Evolutionary conservation across 2,797 vertebrate genomes (phyloP).

Genomic region (Chrysocyon brachyurus): DNA sequence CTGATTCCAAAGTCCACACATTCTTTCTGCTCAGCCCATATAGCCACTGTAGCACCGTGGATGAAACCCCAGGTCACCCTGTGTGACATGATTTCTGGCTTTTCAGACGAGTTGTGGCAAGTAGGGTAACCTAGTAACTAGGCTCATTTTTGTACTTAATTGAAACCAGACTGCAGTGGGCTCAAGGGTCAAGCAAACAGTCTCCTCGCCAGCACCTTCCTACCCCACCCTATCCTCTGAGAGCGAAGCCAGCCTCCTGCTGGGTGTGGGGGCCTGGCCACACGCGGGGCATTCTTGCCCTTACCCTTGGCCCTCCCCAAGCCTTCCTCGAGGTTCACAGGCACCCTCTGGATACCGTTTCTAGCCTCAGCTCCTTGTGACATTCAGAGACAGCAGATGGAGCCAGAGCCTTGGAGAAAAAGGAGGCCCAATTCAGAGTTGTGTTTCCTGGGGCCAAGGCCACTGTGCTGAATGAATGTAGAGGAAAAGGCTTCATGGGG

Average conservation of each 20-base stretch:
- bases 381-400: slow-evolving; percentile 91
- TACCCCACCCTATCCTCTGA: neutral
- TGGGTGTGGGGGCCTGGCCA: neutral
- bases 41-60: neutral
- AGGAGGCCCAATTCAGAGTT: slow-evolving; percentile 74
- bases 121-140: slow-evolving; percentile 65
- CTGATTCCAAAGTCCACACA: neutral
- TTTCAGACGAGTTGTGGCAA: slow-evolving; percentile 38
- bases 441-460: slow-evolving; percentile 71
- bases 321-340: neutral
- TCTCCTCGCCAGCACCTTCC: neutral
- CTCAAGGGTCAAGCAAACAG: slow-evolving; percentile 75
- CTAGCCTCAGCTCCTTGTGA: slow-evolving; percentile 81
- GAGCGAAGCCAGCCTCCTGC: neutral
- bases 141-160: slow-evolving; percentile 67
- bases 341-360: neutral
- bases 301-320: neutral
- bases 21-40: neutral
- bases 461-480: neutral
- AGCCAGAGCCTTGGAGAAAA: slow-evolving; percentile 90
- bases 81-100: slow-evolving; percentile 52
- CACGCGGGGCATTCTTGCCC: neutral
- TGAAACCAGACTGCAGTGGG: slow-evolving; percentile 61
- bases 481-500: neutral
- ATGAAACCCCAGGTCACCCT: slow-evolving; percentile 11